phyloP scores from a whole-genome alignment of 53 echinoderm and acorn worm genomes.

The Holothuria scabra region DNA sequence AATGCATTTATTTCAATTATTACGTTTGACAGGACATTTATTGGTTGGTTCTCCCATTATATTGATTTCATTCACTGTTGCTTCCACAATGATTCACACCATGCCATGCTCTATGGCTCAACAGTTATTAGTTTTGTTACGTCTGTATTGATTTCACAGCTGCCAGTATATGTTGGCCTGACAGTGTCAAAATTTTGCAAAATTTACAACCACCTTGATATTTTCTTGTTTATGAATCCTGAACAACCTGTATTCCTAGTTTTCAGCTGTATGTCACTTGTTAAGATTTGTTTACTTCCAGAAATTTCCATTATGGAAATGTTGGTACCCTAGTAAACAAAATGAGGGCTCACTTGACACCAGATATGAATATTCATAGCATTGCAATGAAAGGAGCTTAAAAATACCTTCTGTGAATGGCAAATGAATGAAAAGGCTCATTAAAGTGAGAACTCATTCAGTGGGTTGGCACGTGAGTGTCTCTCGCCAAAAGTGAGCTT shows the following conservation, averaged over 20 bases:
- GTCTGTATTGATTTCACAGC: conserved; percentile 18
- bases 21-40: not conserved
- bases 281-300: no score
- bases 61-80: conserved; percentile 21
- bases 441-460: conserved; percentile 29
- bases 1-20: conserved; percentile 24
- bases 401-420: conserved; percentile 17
- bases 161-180: no score
- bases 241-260: no score
- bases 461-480: conserved; percentile 31
- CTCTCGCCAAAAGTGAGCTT: not conserved
- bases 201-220: no score
- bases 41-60: conserved; percentile 7
- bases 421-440: conserved; percentile 44
- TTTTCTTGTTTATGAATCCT: no score
- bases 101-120: not conserved
- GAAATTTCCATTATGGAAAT: no score
- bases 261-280: no score
- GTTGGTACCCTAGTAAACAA: no score
- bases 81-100: conserved; percentile 25
- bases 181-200: no score
- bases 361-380: conserved; percentile 37
- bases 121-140: conserved; percentile 34
- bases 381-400: conserved; percentile 25
- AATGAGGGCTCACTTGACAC: no score